These are phyloP conservation scores for Arctocebus calabarensis DNA, from an alignment of 2,797 vertebrate genomes.

Conservation along the genomic window DNA sequence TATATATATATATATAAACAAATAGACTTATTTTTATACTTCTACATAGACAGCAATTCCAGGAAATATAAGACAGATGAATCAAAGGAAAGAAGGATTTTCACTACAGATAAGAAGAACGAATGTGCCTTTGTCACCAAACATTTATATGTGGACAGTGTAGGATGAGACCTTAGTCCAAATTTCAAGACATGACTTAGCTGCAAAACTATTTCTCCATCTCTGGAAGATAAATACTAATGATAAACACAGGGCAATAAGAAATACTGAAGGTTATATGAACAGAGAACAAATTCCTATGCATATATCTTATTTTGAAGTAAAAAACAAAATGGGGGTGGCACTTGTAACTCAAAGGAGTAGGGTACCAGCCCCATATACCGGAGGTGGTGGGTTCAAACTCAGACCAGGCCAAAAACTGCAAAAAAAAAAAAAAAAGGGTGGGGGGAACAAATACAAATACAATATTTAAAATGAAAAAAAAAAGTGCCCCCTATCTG, in stretches of 20 bases:
- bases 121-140: background rate
- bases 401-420: too few relatives aligned
- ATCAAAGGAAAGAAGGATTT: background rate
- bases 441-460: too few relatives aligned
- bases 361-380: too few relatives aligned
- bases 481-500: too few relatives aligned
- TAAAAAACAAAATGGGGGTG: too few relatives aligned
- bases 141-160: background rate
- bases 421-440: too few relatives aligned
- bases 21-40: background rate
- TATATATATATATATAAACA: too few relatives aligned
- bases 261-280: background rate
- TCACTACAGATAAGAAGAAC: background rate
- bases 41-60: background rate
- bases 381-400: too few relatives aligned
- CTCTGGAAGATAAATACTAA: background rate
- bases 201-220: background rate
- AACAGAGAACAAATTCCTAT: background rate
- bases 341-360: too few relatives aligned
- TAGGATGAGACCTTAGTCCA: background rate
- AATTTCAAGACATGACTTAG: slow-evolving; percentile 18
- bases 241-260: background rate
- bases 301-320: too few relatives aligned
- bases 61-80: background rate
- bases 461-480: too few relatives aligned